Percentiles rank a stretch among this genome's conserved stretches.
Conservation (phyloP, 2,888 invertebrate species). For the Mesorhabditis sp. region DNA sequence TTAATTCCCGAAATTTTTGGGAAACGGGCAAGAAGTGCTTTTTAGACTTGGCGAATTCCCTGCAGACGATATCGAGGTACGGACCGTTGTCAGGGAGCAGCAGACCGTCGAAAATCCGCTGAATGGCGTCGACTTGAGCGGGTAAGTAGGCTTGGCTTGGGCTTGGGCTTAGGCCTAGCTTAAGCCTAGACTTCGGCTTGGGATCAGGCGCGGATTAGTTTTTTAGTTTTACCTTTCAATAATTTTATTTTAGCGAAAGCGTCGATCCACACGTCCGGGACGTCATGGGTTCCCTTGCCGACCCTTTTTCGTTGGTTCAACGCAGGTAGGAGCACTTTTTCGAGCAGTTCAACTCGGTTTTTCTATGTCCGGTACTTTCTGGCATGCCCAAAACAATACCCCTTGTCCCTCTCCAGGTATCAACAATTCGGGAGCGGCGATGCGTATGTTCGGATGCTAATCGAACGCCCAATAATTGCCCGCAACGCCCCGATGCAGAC, state of each 20-base stretch:
- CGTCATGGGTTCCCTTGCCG: slow-evolving; percentile 21
- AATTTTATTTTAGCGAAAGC: slow-evolving; percentile 17
- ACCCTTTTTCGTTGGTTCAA: slow-evolving; percentile 26
- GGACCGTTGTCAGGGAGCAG: slow-evolving; percentile 19
- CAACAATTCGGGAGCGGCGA: slow-evolving; percentile 20
- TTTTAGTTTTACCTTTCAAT: neutral
- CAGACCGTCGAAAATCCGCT: slow-evolving; percentile 20
- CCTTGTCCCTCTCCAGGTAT: slow-evolving; percentile 14
- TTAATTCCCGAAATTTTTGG: no score
- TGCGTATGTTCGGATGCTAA: slow-evolving; percentile 12
- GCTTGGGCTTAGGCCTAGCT: no score
- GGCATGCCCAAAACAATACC: neutral
- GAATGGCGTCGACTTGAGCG: neutral
- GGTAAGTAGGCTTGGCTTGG: neutral
- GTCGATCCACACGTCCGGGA: slow-evolving; percentile 29
- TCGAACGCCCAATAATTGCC: slow-evolving; percentile 16
- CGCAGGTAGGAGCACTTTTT: neutral
- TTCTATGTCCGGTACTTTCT: neutral
- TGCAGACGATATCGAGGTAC: slow-evolving; percentile 47
- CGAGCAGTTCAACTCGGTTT: no score
- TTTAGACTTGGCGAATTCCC: slow-evolving; percentile 43
- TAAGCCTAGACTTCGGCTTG: no score
- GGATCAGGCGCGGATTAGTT: no score
- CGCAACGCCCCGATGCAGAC: slow-evolving; percentile 17
- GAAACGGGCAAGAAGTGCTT: neutral